Evolutionary conservation across 2,113 vertebrate genomes (phyloP).

Genomic region (Oncorhynchus kisutch): DNA sequence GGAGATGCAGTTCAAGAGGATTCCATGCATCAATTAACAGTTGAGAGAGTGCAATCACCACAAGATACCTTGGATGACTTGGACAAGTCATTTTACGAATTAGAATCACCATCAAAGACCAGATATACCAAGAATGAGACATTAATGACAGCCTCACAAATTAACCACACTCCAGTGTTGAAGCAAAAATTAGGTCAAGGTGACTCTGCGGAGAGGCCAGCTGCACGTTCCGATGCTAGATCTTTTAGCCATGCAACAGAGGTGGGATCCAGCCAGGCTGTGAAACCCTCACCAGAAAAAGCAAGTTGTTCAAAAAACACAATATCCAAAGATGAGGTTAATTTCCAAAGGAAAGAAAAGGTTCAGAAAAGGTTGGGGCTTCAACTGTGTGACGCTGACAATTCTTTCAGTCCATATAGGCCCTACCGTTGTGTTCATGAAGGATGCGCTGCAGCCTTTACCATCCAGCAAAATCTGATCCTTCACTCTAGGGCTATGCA

Average conservation of each 20-base stretch:
- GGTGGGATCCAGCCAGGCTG: constrained; percentile 27
- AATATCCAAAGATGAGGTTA: constrained; percentile 55
- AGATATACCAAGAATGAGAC: constrained; percentile 32
- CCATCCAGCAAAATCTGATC: constrained; percentile 96
- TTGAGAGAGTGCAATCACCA: constrained; percentile 60
- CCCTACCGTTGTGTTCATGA: constrained; percentile 96
- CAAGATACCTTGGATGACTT: constrained; percentile 31
- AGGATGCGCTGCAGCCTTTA: constrained; percentile 94
- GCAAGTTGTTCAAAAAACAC: constrained; percentile 67
- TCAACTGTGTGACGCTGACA: constrained; percentile 65
- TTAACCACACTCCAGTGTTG: constrained; percentile 41
- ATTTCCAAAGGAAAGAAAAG: constrained; percentile 65
- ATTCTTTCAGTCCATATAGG: constrained; percentile 86
- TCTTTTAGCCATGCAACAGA: constrained; percentile 43
- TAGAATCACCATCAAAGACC: constrained; percentile 8
- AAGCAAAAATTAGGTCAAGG: constrained; percentile 27
- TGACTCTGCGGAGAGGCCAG: constrained; percentile 28
- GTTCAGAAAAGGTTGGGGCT: constrained; percentile 63
- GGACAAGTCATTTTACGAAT: constrained; percentile 31
- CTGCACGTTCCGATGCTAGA: constrained; percentile 20
- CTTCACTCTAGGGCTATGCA: constrained; percentile 97
- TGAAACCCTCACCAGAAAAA: constrained; percentile 59
- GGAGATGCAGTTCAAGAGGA: constrained; percentile 23
- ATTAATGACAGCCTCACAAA: neutral
- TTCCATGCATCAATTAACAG: constrained; percentile 44